These are phyloP conservation scores for Drosophila mercatorum DNA, from an alignment of 2,888 invertebrate genomes.

Conservation along the genomic window DNA sequence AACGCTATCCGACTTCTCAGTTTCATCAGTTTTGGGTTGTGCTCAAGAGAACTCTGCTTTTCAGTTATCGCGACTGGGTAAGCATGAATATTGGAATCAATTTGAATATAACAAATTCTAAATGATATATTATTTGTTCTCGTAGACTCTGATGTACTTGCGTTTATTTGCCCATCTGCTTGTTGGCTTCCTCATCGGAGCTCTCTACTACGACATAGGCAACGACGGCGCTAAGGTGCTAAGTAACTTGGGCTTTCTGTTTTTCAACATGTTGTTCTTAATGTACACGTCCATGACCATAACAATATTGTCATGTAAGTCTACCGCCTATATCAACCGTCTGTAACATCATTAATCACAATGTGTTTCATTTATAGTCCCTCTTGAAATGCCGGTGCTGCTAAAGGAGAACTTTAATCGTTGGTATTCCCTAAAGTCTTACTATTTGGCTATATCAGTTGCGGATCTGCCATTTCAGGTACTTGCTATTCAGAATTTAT, in stretches of 20 bases:
- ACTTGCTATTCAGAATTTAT: conserved; percentile 58
- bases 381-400: conserved; percentile 97
- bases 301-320: conserved; percentile 97
- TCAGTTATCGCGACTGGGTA: conserved; percentile 96
- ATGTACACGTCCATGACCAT: conserved; percentile 99
- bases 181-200: conserved; percentile 97
- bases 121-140: not conserved
- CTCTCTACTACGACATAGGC: conserved; percentile 97
- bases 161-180: conserved; percentile 96
- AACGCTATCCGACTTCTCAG: conserved; percentile 93
- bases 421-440: conserved; percentile 97
- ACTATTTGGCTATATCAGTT: conserved; percentile 97
- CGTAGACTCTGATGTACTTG: conserved; percentile 97
- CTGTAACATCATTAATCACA: not conserved
- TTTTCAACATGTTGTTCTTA: conserved; percentile 99
- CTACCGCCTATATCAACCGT: too few species aligned
- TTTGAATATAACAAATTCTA: not conserved
- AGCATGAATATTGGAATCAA: conserved; percentile 60
- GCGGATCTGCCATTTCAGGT: conserved; percentile 99
- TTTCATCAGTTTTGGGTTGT: conserved; percentile 94
- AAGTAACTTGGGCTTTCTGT: conserved; percentile 97
- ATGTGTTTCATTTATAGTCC: conserved; percentile 87
- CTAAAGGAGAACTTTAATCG: conserved; percentile 98
- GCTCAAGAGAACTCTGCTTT: conserved; percentile 92
- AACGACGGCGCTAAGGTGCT: conserved; percentile 98